Conservation (phyloP, 2,888 invertebrate species). For the Philopedon plagiatum region DNA sequence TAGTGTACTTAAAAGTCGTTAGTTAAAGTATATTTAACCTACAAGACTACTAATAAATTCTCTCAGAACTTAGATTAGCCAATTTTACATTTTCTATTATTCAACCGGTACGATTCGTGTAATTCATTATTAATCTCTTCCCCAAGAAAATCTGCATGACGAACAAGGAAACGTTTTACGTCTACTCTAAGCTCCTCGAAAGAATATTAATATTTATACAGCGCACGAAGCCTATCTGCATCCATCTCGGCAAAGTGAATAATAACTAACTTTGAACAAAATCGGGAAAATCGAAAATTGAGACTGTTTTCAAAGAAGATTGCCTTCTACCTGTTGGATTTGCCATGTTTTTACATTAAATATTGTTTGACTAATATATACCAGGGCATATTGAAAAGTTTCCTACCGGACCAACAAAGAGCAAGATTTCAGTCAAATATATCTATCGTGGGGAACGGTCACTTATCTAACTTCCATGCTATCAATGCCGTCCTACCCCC, state of each 20-base stretch:
- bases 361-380: too few species aligned
- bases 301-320: constrained; percentile 14
- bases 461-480: too few species aligned
- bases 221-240: constrained; percentile 42
- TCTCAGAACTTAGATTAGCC: constrained; percentile 16
- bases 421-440: too few species aligned
- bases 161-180: constrained; percentile 34
- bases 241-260: constrained; percentile 43
- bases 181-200: constrained; percentile 25
- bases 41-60: constrained; percentile 22
- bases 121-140: constrained; percentile 39
- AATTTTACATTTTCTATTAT: constrained; percentile 34
- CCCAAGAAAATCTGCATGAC: constrained; percentile 39
- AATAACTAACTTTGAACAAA: constrained; percentile 39
- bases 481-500: too few species aligned
- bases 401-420: too few species aligned
- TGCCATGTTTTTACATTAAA: background rate
- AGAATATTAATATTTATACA: constrained; percentile 50
- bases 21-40: background rate
- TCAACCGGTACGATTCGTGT: constrained; percentile 24
- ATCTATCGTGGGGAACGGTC: too few species aligned
- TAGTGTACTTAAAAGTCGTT: too few species aligned
- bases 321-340: constrained; percentile 5
- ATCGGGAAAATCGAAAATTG: constrained; percentile 30
- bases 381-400: too few species aligned